Conservation (phyloP, 2,797 vertebrate genomes). For the Cyclura pinguis region DNA sequence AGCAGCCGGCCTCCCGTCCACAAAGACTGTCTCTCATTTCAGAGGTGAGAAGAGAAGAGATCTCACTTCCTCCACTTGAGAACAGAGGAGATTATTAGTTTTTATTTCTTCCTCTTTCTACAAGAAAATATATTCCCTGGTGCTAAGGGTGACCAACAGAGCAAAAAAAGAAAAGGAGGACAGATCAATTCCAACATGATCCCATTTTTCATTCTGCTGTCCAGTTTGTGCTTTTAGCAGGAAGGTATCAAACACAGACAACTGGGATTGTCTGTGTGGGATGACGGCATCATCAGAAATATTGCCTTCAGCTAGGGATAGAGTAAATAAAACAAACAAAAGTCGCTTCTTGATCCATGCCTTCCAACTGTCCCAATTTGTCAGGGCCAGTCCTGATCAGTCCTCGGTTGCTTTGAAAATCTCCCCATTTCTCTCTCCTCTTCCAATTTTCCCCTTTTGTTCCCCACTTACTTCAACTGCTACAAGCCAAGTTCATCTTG, state of each 20-base stretch:
- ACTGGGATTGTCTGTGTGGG: too few relatives aligned
- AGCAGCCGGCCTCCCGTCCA: constrained; percentile 49
- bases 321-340: neutral
- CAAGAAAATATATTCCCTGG: neutral
- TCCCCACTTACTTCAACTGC: too few relatives aligned
- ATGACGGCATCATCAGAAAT: neutral
- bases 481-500: too few relatives aligned
- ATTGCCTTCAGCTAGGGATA: neutral
- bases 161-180: neutral
- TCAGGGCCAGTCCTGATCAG: too few relatives aligned
- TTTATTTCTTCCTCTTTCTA: neutral
- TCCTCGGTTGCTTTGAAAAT: too few relatives aligned
- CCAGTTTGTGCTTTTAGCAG: neutral
- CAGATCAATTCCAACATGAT: neutral
- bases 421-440: too few relatives aligned
- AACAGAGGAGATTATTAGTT: neutral
- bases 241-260: neutral
- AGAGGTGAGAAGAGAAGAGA: constrained; percentile 62
- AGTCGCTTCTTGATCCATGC: too few relatives aligned
- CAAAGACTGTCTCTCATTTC: constrained; percentile 57
- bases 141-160: neutral
- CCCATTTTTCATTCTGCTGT: neutral
- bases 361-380: too few relatives aligned
- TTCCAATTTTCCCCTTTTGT: too few relatives aligned
- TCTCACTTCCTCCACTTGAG: constrained; percentile 44